Conservation (phyloP, 2,797 vertebrate species). For the Luscinia luscinia region DNA sequence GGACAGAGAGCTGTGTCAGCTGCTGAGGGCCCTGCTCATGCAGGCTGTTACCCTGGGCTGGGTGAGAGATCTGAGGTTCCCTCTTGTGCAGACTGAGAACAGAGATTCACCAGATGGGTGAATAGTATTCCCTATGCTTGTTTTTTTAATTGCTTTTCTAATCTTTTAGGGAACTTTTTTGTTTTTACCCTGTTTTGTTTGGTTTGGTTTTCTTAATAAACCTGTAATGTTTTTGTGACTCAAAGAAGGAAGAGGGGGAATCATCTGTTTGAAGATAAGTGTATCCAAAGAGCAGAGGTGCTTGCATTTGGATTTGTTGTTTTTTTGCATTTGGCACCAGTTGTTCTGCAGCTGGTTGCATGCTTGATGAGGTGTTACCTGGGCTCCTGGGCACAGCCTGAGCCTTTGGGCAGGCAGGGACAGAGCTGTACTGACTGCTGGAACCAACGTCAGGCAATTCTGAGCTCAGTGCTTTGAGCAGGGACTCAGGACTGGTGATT, state of each 20-base stretch:
- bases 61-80: not conserved
- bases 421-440: slow-evolving; percentile 38
- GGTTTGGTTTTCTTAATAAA: not conserved
- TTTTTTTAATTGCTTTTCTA: not conserved
- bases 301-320: not conserved
- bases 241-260: not conserved
- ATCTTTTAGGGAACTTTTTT: not conserved
- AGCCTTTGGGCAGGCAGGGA: not conserved
- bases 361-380: not conserved
- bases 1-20: not conserved
- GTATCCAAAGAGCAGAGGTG: not conserved
- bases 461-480: slow-evolving; percentile 1
- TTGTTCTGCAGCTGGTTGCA: not conserved
- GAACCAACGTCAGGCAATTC: slow-evolving; percentile 11
- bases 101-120: not conserved
- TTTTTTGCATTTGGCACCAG: not conserved
- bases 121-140: not conserved
- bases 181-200: not conserved
- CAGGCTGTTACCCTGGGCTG: not conserved
- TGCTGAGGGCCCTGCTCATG: not conserved
- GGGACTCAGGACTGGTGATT: slow-evolving; percentile 42
- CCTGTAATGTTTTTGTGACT: not conserved
- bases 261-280: not conserved
- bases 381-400: not conserved
- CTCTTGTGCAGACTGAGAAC: not conserved